Evolutionary conservation across 2,113 vertebrate genomes (phyloP).

Genomic region (Formicarius rufipectus): DNA sequence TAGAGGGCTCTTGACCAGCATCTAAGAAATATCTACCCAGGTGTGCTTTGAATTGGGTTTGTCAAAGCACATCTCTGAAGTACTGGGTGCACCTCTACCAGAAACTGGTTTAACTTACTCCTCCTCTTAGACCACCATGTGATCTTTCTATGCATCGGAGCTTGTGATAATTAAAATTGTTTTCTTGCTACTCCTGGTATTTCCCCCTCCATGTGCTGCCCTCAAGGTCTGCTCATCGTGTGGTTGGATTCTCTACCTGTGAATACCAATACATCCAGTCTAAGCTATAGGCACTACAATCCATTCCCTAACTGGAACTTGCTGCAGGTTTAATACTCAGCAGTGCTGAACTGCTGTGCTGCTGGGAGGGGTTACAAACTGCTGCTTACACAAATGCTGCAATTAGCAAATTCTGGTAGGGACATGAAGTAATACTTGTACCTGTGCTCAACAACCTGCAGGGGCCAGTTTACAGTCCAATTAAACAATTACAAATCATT

Average conservation of each 20-base stretch:
- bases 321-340: not conserved
- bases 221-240: not conserved
- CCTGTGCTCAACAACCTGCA: slow-evolving; percentile 11
- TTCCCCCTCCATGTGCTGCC: accelerated
- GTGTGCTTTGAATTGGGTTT: not conserved
- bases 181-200: not conserved
- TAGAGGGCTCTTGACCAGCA: not conserved
- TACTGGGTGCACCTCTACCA: not conserved
- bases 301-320: not conserved
- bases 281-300: accelerated
- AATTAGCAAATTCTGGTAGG: slow-evolving; percentile 16
- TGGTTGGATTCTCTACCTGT: not conserved
- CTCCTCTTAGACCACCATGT: not conserved
- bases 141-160: accelerated
- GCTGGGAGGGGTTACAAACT: not conserved
- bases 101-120: not conserved
- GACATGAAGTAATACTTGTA: not conserved
- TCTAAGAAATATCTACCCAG: not conserved
- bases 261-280: accelerated
- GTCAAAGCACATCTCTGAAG: not conserved
- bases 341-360: not conserved
- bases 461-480: slow-evolving; percentile 42
- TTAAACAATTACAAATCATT: slow-evolving; percentile 58
- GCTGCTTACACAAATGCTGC: not conserved
- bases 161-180: not conserved